Evolutionary conservation across 1,140 invertebrate genomes (phyloP).

Genomic region (Anoplolepis gracilipes): DNA sequence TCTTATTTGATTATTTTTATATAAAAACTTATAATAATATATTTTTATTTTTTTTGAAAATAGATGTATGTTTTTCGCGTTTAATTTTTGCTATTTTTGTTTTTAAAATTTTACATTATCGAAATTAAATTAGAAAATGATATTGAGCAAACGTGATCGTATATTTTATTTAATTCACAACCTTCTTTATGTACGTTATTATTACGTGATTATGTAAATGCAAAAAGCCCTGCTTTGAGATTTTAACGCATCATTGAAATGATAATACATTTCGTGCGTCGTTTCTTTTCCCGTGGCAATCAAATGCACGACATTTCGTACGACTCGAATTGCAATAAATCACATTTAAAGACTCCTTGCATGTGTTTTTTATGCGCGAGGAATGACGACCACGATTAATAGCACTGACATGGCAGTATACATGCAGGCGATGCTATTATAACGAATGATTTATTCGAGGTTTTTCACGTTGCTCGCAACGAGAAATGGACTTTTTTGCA

Average conservation of each 20-base stretch:
- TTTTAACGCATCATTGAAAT: neutral
- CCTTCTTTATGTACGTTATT: too few relatives aligned
- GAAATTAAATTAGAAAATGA: neutral
- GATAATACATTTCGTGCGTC: neutral
- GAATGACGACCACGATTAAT: slow-evolving; percentile 62
- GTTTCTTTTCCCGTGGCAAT: slow-evolving; percentile 10
- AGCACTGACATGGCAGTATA: slow-evolving; percentile 28
- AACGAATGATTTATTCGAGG: slow-evolving; percentile 1
- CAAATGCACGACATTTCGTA: slow-evolving; percentile 38
- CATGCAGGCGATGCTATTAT: slow-evolving; percentile 25
- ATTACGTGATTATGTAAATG: neutral
- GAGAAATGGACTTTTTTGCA: neutral
- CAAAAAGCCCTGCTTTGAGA: neutral
- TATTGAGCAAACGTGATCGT: neutral
- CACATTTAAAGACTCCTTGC: slow-evolving; percentile 49
- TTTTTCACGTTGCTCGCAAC: neutral
- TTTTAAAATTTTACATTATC: neutral
- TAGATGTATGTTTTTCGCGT: neutral
- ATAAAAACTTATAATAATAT: neutral
- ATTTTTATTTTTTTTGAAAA: neutral
- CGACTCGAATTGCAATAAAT: slow-evolving; percentile 34
- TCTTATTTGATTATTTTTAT: slow-evolving; percentile 1
- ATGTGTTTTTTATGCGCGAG: slow-evolving; percentile 17
- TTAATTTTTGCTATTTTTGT: neutral
- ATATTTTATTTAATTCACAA: neutral